Percentiles rank a stretch among this genome's conserved stretches.
These are phyloP conservation scores for Pangasius djambal DNA, from an alignment of 2,797 vertebrate genomes.

Conservation along the genomic window DNA sequence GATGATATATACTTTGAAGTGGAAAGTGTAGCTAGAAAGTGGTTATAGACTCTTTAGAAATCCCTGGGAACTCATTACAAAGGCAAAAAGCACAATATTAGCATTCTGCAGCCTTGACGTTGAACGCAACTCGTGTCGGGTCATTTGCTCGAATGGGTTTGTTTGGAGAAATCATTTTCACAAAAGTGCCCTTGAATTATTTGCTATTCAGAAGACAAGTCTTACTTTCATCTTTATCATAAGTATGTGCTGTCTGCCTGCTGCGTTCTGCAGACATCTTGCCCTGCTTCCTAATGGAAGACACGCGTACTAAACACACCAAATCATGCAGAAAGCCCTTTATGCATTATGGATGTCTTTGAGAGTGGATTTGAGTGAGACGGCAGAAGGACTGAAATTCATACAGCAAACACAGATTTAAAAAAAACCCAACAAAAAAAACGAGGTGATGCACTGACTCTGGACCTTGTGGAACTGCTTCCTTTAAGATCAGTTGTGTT, in stretches of 20 bases:
- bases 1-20: conserved; percentile 21
- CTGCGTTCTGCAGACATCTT: conserved; percentile 35
- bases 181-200: conserved; percentile 43
- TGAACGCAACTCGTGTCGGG: conserved; percentile 26
- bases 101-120: not conserved
- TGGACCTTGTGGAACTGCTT: not conserved
- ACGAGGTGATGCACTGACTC: not conserved
- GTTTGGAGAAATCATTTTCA: conserved; percentile 45
- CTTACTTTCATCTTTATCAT: conserved; percentile 37
- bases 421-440: not conserved
- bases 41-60: conserved; percentile 5
- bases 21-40: conserved; percentile 8
- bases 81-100: conserved; percentile 4
- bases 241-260: conserved; percentile 35
- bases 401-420: conserved; percentile 49
- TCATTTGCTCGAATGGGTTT: conserved; percentile 47
- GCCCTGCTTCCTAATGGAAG: conserved; percentile 48
- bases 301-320: conserved; percentile 54
- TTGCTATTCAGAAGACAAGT: conserved; percentile 34
- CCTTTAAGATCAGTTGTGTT: conserved; percentile 4
- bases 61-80: not conserved
- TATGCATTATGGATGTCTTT: conserved; percentile 61
- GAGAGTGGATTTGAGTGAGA: conserved; percentile 50
- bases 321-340: conserved; percentile 40
- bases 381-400: conserved; percentile 49